A percentile compares a stretch with the other conserved stretches of the same genome.
Conservation (phyloP, 2,113 vertebrate genomes). For the Rhegmatorhina hoffmannsi region DNA sequence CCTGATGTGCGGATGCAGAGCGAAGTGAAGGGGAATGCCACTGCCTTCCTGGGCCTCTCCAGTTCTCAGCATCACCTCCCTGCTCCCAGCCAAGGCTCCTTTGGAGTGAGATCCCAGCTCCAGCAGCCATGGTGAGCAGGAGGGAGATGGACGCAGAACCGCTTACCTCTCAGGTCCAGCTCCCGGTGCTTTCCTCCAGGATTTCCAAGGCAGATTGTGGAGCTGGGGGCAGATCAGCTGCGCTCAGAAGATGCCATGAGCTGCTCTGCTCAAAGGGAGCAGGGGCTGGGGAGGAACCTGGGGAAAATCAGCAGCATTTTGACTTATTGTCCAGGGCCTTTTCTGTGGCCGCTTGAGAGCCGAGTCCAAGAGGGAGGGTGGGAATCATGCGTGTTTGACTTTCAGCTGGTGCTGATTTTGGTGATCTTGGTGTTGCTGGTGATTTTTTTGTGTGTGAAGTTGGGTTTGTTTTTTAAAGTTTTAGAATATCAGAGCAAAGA, state of each 20-base stretch:
- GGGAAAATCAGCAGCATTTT: fast-evolving
- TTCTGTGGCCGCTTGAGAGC: background rate
- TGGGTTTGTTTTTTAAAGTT: background rate
- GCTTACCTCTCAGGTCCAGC: background rate
- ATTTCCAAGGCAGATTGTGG: background rate
- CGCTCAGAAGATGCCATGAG: background rate
- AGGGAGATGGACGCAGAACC: fast-evolving
- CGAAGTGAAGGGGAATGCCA: background rate
- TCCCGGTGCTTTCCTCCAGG: background rate
- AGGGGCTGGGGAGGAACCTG: background rate
- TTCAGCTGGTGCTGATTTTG: background rate
- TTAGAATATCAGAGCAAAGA: constrained; percentile 19
- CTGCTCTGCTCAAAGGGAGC: background rate
- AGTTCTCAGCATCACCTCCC: background rate
- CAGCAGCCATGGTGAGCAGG: background rate
- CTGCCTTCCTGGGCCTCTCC: background rate
- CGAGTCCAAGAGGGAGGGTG: too few relatives aligned
- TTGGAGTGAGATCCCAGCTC: fast-evolving
- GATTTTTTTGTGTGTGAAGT: background rate
- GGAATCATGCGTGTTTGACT: background rate
- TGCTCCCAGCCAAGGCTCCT: background rate
- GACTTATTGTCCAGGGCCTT: background rate
- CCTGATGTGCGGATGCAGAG: constrained; percentile 21
- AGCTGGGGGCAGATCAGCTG: fast-evolving
- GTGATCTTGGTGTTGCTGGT: background rate